Percentiles rank a stretch among this genome's conserved stretches.
These are phyloP conservation scores for Alviniconcha marisindica DNA, from an alignment of 1,140 invertebrate genomes.

Conservation along the genomic window DNA sequence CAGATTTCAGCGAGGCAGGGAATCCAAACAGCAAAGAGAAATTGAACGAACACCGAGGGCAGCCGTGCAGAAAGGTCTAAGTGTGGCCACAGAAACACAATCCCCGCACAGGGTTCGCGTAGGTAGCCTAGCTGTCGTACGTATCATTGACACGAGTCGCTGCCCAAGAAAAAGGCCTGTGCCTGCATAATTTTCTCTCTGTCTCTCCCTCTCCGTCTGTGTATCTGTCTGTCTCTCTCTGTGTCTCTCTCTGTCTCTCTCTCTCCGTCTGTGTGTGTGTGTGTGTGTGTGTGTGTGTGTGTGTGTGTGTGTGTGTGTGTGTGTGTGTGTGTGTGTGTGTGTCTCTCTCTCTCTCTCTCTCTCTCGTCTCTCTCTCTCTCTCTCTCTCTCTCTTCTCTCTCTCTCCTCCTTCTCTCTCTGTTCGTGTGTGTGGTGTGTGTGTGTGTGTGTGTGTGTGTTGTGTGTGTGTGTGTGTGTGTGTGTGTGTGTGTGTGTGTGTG, in stretches of 20 bases:
- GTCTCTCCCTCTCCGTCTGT: background rate
- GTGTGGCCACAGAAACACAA: no score
- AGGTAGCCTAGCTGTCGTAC: no score
- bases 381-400: conserved; percentile 15
- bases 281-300: background rate
- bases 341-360: conserved; percentile 13
- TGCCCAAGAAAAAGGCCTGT: no score
- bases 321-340: background rate
- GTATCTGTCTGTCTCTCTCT: background rate
- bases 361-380: conserved; percentile 25
- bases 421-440: conserved; percentile 25
- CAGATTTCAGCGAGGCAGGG: no score
- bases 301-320: background rate
- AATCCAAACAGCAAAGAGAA: no score
- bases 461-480: conserved; percentile 26
- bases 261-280: background rate
- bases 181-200: background rate
- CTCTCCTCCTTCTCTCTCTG: conserved; percentile 23
- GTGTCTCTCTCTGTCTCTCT: background rate
- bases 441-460: conserved; percentile 28
- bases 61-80: no score
- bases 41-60: no score
- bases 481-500: conserved; percentile 24
- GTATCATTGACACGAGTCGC: no score
- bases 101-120: no score